Evolutionary conservation across 92 coral and sea anemone species (phyloP).

Genomic region (Metridium senile): DNA sequence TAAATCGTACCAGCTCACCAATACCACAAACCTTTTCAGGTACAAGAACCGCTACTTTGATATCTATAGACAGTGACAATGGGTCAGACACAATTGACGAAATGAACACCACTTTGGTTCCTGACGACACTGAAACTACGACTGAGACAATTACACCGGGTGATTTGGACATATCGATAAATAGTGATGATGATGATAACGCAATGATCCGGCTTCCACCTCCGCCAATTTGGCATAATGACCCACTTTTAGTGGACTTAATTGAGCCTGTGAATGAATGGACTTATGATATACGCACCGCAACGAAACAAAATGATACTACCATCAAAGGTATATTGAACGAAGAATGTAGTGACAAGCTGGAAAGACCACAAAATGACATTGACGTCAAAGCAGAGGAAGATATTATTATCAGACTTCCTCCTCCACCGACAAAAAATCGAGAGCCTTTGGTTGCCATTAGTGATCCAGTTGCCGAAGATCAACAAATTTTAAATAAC

Average conservation of each 20-base stretch:
- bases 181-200: background rate
- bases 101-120: constrained; percentile 8
- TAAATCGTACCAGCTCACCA: background rate
- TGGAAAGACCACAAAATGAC: too few relatives aligned
- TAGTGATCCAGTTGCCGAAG: too few relatives aligned
- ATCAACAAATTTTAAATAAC: too few relatives aligned
- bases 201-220: constrained; percentile 43
- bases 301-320: background rate
- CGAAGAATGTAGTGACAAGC: background rate
- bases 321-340: background rate
- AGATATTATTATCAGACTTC: too few relatives aligned
- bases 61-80: background rate
- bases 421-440: too few relatives aligned
- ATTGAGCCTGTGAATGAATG: background rate
- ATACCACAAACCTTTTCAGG: background rate
- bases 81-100: background rate
- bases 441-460: too few relatives aligned
- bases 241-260: constrained; percentile 13
- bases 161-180: background rate
- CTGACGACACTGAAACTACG: constrained; percentile 16
- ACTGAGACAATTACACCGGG: constrained; percentile 15
- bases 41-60: constrained; percentile 6
- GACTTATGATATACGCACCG: background rate
- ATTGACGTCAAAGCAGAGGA: too few relatives aligned
- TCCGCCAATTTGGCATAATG: constrained; percentile 38